These are phyloP conservation scores for Cephus nigrinus DNA, from an alignment of 2,888 invertebrate species.

Conservation along the genomic window DNA sequence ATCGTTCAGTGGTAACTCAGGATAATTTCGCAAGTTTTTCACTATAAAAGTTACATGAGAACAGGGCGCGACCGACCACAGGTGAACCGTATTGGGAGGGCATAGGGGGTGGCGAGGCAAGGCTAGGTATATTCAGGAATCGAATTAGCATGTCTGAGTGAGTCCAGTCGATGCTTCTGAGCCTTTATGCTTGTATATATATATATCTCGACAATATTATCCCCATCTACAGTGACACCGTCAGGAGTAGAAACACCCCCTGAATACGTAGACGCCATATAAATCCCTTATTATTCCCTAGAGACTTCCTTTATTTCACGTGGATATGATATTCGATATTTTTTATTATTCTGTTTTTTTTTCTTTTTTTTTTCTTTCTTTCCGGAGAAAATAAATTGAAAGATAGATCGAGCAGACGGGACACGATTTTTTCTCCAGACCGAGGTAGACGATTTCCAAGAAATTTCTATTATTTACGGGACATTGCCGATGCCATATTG, in stretches of 20 bases:
- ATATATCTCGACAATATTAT: background rate
- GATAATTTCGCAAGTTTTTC: constrained; percentile 45
- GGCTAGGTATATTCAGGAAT: constrained; percentile 38
- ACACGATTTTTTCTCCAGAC: background rate
- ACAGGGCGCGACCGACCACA: constrained; percentile 1
- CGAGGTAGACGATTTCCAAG: background rate
- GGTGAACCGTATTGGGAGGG: constrained; percentile 5
- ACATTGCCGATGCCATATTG: background rate
- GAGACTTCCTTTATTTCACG: background rate
- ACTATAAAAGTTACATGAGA: constrained; percentile 46
- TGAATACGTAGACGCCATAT: background rate
- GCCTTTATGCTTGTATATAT: background rate
- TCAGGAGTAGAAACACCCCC: background rate
- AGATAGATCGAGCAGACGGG: background rate
- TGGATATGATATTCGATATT: background rate
- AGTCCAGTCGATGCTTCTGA: constrained; percentile 32
- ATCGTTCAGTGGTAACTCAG: constrained; percentile 15
- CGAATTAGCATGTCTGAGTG: constrained; percentile 64
- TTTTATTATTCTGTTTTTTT: too few relatives aligned
- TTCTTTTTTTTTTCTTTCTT: too few relatives aligned
- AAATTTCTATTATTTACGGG: background rate
- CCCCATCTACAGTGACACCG: background rate
- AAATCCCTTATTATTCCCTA: background rate
- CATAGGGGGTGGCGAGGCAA: constrained; percentile 25
- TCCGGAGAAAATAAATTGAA: background rate